phyloP scores from a whole-genome alignment of 2,797 vertebrate genomes.

The Anisognathus igniventris region DNA sequence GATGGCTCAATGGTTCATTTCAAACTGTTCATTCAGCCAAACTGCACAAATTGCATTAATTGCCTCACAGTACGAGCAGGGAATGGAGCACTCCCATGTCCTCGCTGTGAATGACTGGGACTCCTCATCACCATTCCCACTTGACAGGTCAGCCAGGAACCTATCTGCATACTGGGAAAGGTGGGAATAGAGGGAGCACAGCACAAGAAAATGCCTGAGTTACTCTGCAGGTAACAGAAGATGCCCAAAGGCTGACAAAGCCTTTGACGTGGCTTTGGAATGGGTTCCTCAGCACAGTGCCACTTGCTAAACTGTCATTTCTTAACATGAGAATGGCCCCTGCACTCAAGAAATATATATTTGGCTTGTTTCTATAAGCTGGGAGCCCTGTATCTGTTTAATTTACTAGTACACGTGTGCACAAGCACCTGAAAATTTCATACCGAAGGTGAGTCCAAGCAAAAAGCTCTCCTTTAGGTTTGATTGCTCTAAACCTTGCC shows the following conservation, averaged over 20 bases:
- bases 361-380: not conserved
- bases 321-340: rapidly evolving
- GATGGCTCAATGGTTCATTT: conserved; percentile 59
- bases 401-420: not conserved
- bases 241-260: not conserved
- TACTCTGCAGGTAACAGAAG: not conserved
- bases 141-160: not conserved
- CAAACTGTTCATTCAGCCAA: conserved; percentile 50
- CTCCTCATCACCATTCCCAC: not conserved
- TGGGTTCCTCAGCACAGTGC: not conserved
- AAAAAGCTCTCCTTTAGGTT: not conserved
- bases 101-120: not conserved
- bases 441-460: not conserved
- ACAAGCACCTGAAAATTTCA: not conserved
- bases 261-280: not conserved
- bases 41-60: conserved; percentile 54
- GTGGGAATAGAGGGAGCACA: not conserved
- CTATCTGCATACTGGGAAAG: rapidly evolving
- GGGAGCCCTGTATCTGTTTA: not conserved
- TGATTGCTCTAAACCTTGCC: not conserved
- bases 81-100: not conserved
- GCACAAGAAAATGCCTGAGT: not conserved
- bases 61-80: conserved; percentile 7
- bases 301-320: not conserved
- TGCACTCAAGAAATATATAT: not conserved